phyloP scores from a whole-genome alignment of 2,797 vertebrate species.

The Allobates femoralis region DNA sequence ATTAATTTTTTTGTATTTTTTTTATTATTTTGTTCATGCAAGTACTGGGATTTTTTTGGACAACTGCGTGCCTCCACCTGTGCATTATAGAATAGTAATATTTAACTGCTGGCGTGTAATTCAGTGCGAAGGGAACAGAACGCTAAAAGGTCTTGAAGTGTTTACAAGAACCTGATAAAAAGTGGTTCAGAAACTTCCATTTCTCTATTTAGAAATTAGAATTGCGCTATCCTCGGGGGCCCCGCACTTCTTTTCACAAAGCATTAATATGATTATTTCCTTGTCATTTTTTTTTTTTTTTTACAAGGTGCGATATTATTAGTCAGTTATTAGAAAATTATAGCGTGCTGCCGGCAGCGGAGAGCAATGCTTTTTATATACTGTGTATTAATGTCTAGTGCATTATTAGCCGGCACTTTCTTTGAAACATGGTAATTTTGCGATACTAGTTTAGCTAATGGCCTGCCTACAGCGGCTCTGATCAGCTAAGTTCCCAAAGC shows the following conservation, averaged over 20 bases:
- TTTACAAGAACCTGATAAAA: conserved; percentile 36
- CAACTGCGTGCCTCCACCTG: conserved; percentile 36
- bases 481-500: conserved; percentile 3
- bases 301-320: not conserved
- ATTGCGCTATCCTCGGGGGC: not conserved
- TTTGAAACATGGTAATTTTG: conserved; percentile 10
- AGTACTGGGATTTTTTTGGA: conserved; percentile 37
- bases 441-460: conserved; percentile 24
- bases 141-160: conserved; percentile 61
- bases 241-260: not conserved
- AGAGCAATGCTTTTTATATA: conserved; percentile 10
- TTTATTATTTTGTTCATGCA: not conserved
- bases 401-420: conserved; percentile 1
- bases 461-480: not conserved
- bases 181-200: conserved; percentile 60
- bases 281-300: not conserved
- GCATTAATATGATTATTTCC: conserved; percentile 8
- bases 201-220: not conserved
- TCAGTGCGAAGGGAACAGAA: conserved; percentile 31
- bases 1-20: not conserved
- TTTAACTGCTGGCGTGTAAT: conserved; percentile 26
- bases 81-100: conserved; percentile 30
- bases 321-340: conserved; percentile 33
- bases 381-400: conserved; percentile 10
- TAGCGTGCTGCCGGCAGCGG: not conserved